Percentiles rank a stretch among this genome's conserved stretches.
Conservation (phyloP, 2,113 vertebrate genomes). For the Steatornis caripensis region DNA sequence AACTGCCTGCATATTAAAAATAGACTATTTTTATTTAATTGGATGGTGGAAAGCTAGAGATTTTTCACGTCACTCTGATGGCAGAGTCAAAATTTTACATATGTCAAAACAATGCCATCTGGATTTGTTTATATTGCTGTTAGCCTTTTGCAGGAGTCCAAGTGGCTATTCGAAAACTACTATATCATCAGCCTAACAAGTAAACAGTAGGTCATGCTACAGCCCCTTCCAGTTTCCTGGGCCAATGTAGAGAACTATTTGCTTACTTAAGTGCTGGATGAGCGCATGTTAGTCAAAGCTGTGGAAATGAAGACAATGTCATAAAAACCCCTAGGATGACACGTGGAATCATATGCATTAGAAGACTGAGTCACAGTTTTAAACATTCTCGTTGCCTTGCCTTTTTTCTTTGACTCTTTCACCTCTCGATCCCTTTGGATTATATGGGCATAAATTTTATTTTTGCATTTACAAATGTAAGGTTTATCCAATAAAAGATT, state of each 20-base stretch:
- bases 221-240: background rate
- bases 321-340: background rate
- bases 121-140: slow-evolving; percentile 19
- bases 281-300: background rate
- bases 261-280: background rate
- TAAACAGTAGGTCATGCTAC: background rate
- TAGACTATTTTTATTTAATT: slow-evolving; percentile 22
- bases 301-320: background rate
- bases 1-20: background rate
- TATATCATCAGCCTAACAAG: background rate
- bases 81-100: slow-evolving; percentile 9
- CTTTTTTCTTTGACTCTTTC: background rate
- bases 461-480: background rate
- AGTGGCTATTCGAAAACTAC: background rate
- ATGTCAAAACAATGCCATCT: slow-evolving; percentile 46
- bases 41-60: background rate
- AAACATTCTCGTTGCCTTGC: background rate
- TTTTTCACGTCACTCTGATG: background rate
- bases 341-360: background rate
- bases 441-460: background rate
- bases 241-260: fast-evolving
- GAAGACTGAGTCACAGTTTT: background rate
- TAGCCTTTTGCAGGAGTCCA: slow-evolving; percentile 9
- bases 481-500: background rate
- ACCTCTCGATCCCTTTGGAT: background rate